phyloP scores from a whole-genome alignment of 2,888 invertebrate species.

The Asteroscopus sphinx region DNA sequence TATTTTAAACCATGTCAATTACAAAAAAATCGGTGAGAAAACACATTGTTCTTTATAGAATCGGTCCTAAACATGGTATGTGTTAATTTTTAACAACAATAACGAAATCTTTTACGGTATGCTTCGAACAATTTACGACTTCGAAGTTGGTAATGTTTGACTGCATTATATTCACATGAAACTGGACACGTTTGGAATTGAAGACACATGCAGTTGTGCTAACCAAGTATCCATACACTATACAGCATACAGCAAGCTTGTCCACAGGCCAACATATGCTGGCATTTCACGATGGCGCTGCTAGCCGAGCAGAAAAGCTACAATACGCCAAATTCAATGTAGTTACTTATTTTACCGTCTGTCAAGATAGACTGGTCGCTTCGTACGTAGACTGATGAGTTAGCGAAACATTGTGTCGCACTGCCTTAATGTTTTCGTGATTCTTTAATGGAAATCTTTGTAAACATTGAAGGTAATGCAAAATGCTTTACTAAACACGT shows the following conservation, averaged over 20 bases:
- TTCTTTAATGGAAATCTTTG: conserved; percentile 54
- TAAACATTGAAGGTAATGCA: conserved; percentile 43
- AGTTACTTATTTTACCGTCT: conserved; percentile 5
- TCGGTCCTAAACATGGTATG: conserved; percentile 57
- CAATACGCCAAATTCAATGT: conserved; percentile 2
- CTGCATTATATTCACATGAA: conserved; percentile 66
- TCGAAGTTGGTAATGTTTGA: conserved; percentile 49
- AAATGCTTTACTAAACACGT: conserved; percentile 33
- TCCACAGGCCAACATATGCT: conserved; percentile 31
- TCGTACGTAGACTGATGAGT: conserved; percentile 53
- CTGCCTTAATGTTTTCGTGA: conserved; percentile 51
- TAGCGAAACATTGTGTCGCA: conserved; percentile 57
- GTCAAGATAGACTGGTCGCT: conserved; percentile 18
- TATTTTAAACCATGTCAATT: conserved; percentile 39
- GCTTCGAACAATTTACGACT: conserved; percentile 57
- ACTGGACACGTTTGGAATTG: conserved; percentile 52
- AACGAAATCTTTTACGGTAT: conserved; percentile 56
- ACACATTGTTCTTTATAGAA: conserved; percentile 46
- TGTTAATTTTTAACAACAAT: conserved; percentile 60
- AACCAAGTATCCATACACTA: conserved; percentile 41
- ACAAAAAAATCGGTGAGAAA: conserved; percentile 45
- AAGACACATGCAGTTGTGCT: conserved; percentile 42
- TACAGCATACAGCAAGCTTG: too few species aligned
- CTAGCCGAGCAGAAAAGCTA: conserved; percentile 6
- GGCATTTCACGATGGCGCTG: conserved; percentile 16